Conservation (phyloP, 2,888 invertebrate genomes). For the Halocaridina rubra region DNA sequence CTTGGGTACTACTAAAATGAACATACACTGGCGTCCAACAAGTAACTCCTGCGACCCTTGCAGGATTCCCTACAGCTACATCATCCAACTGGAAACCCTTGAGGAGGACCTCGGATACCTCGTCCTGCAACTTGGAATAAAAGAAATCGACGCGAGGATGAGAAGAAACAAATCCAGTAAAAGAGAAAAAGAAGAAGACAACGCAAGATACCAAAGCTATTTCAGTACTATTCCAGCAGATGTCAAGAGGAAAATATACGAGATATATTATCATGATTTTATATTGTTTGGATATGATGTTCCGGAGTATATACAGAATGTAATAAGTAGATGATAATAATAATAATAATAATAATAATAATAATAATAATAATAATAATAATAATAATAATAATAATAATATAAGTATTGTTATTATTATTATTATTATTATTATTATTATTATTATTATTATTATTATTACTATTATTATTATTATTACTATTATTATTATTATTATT, state of each 20-base stretch:
- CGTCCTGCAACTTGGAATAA: neutral
- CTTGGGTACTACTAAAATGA: neutral
- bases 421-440: no score
- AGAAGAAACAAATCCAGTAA: neutral
- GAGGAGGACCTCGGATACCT: neutral
- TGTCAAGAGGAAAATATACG: neutral
- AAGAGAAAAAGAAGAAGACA: neutral
- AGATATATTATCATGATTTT: neutral
- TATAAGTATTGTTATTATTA: no score
- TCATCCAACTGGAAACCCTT: neutral
- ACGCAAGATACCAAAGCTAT: neutral
- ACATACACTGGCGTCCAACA: neutral
- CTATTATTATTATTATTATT: no score
- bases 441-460: no score
- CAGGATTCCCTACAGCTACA: neutral
- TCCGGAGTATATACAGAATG: neutral
- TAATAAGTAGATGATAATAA: no score
- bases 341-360: no score
- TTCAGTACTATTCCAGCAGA: neutral
- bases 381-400: no score
- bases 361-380: no score
- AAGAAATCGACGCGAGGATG: neutral
- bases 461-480: no score
- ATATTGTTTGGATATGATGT: neutral
- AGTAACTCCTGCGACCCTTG: neutral